phyloP scores from a whole-genome alignment of 2,113 vertebrate species.

The Psilopsiagon aymara region DNA sequence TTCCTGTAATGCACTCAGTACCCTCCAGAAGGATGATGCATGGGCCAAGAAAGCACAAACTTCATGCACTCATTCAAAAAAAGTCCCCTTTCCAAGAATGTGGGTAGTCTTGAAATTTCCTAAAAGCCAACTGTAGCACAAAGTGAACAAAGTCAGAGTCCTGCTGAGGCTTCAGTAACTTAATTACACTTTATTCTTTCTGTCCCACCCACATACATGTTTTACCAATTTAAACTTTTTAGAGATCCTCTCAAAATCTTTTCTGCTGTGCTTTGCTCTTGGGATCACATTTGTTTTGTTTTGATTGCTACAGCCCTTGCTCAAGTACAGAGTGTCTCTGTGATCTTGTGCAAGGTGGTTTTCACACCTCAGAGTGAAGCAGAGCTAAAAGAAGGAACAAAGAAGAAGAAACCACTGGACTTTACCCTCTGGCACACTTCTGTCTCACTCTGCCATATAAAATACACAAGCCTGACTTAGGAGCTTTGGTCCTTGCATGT shows the following conservation, averaged over 20 bases:
- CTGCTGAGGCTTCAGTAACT: slow-evolving; percentile 25
- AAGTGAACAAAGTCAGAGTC: background rate
- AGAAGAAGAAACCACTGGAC: background rate
- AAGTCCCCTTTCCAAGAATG: slow-evolving; percentile 13
- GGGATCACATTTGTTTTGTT: background rate
- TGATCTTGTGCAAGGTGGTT: background rate
- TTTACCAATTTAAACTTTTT: slow-evolving; percentile 61
- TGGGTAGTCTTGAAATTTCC: slow-evolving; percentile 50
- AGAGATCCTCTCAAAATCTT: slow-evolving; percentile 21
- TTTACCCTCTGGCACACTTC: background rate
- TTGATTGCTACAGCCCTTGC: background rate
- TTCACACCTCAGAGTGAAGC: background rate
- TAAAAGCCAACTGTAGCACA: background rate
- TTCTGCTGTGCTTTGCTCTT: slow-evolving; percentile 11
- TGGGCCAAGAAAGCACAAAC: background rate
- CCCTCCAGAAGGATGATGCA: background rate
- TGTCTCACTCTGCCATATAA: background rate
- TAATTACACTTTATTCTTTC: slow-evolving; percentile 38
- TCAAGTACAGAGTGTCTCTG: background rate
- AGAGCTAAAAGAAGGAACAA: background rate
- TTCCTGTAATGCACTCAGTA: background rate
- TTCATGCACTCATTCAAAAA: background rate
- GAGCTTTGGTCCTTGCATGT: background rate
- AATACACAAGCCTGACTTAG: background rate
- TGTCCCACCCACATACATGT: slow-evolving; percentile 30